phyloP scores from a whole-genome alignment of 2,888 invertebrate species.

The Rhimphoctona megacephalus region DNA sequence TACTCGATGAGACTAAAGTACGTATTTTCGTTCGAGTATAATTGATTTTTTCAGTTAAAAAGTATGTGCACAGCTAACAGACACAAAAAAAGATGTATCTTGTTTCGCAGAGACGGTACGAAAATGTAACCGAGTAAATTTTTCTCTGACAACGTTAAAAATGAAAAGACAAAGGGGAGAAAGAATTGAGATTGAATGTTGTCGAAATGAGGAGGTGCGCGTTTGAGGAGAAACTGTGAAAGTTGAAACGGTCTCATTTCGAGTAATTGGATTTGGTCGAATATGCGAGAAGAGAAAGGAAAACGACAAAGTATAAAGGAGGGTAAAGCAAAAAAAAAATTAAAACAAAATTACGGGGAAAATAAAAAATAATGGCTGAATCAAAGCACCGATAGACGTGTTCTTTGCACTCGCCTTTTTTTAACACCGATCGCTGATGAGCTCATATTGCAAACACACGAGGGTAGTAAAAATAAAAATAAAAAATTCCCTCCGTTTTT shows the following conservation, averaged over 20 bases:
- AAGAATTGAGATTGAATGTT: constrained; percentile 67
- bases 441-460: constrained; percentile 56
- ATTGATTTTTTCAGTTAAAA: not conserved
- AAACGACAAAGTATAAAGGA: constrained; percentile 67
- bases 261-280: constrained; percentile 82
- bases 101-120: not conserved
- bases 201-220: constrained; percentile 74
- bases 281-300: constrained; percentile 65
- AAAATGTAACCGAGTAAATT: not conserved
- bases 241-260: constrained; percentile 81
- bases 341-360: not conserved
- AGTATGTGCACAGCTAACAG: not conserved
- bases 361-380: constrained; percentile 25
- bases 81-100: not conserved
- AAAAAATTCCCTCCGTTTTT: constrained; percentile 19
- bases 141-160: not conserved
- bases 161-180: constrained; percentile 48
- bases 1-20: not conserved
- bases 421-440: constrained; percentile 59
- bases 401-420: constrained; percentile 57
- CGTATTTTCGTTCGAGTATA: not conserved
- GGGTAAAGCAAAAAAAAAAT: constrained; percentile 9
- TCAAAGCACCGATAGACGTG: constrained; percentile 57
- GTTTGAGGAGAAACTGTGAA: constrained; percentile 80
- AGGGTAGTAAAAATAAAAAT: not conserved